phyloP scores from a whole-genome alignment of 1,140 invertebrate species.

The Cephus cinctus region DNA sequence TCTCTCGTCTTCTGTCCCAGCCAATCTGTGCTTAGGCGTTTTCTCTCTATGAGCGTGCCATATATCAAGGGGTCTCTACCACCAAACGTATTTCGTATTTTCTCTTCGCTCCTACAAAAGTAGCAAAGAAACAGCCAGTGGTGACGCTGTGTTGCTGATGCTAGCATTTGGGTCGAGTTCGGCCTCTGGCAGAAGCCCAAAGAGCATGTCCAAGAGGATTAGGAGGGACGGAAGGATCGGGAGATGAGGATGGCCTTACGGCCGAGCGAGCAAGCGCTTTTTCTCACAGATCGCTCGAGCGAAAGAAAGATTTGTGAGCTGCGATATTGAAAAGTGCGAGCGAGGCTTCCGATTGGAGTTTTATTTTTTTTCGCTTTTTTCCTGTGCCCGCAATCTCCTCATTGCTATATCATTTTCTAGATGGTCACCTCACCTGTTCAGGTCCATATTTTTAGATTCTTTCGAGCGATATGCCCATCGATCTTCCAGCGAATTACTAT shows the following conservation, averaged over 20 bases:
- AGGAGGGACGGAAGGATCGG: not conserved
- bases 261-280: too few relatives aligned
- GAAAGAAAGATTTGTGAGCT: slow-evolving; percentile 16
- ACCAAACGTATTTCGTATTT: slow-evolving; percentile 21
- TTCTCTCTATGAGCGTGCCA: slow-evolving; percentile 2
- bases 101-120: slow-evolving; percentile 7
- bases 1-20: slow-evolving; percentile 1
- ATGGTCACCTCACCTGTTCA: too few relatives aligned
- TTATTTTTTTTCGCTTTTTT: too few relatives aligned
- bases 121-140: slow-evolving; percentile 8
- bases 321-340: slow-evolving; percentile 21
- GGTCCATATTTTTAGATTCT: too few relatives aligned
- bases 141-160: too few relatives aligned
- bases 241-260: too few relatives aligned
- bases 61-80: slow-evolving; percentile 22
- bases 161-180: too few relatives aligned
- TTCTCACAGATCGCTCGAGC: slow-evolving; percentile 5
- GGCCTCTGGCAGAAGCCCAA: not conserved
- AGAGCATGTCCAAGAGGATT: not conserved
- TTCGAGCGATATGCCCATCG: too few relatives aligned
- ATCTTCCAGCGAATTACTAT: too few relatives aligned
- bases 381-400: too few relatives aligned
- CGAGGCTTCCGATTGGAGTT: not conserved
- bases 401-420: too few relatives aligned
- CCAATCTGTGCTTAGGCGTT: too few relatives aligned